phyloP scores from a whole-genome alignment of 2,888 invertebrate species.

The Torymus auratus region DNA sequence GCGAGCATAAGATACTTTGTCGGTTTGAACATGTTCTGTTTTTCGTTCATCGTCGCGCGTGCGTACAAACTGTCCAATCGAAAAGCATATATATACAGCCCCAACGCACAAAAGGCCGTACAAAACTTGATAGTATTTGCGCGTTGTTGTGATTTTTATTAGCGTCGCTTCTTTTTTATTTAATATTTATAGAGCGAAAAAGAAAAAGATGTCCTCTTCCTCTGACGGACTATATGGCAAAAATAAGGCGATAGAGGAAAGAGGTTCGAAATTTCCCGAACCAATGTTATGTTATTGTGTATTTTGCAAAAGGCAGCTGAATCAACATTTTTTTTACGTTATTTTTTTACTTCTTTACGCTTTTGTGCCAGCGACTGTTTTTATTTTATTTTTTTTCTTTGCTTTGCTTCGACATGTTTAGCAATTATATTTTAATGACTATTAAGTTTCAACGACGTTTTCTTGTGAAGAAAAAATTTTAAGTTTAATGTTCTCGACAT shows the following conservation, averaged over 20 bases:
- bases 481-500: constrained; percentile 38
- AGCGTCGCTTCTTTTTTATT: constrained; percentile 52
- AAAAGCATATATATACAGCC: constrained; percentile 23
- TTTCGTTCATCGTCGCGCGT: constrained; percentile 48
- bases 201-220: constrained; percentile 2
- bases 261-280: constrained; percentile 42
- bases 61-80: constrained; percentile 46
- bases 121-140: constrained; percentile 58
- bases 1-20: constrained; percentile 56
- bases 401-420: constrained; percentile 60
- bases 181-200: constrained; percentile 53
- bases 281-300: constrained; percentile 30
- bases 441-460: constrained; percentile 57
- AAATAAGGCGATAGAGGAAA: constrained; percentile 5
- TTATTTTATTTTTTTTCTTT: constrained; percentile 28
- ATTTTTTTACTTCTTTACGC: constrained; percentile 50
- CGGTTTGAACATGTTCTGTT: constrained; percentile 48
- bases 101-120: constrained; percentile 53
- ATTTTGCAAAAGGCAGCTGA: constrained; percentile 50
- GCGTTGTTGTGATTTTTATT: constrained; percentile 58
- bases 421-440: constrained; percentile 52
- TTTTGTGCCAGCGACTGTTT: constrained; percentile 59
- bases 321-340: constrained; percentile 54
- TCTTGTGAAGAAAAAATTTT: constrained; percentile 40
- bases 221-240: neutral